Evolutionary conservation across 2,888 invertebrate species (phyloP), one percentile per base, ranked within the genome.

Genomic region (Exocentrus adspersus): DNA sequence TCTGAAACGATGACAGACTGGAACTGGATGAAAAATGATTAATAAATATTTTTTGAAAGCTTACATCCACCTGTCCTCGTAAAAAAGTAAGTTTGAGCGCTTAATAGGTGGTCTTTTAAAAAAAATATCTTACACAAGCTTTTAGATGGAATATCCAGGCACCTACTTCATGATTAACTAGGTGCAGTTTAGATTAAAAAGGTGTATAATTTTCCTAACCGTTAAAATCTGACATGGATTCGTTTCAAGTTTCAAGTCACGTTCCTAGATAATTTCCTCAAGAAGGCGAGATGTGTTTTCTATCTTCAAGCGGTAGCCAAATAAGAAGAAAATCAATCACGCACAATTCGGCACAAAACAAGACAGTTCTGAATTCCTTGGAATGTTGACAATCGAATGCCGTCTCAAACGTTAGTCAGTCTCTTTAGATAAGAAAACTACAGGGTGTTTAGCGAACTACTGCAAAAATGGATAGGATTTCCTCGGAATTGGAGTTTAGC

Each of bases 321-420:
- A 63, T 46, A 48, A 54, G 41, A 54, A 51, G 46, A 53, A 62
- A 62, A 54, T 63, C 59, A 59, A 59, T 63, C 63, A 48, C 48
- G 60, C 56, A 59, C 28, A 28, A 28, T 28, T 28, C 7, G 4
- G 28, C n/a, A n/a, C n/a, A n/a, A n/a, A n/a, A n/a, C n/a, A n/a
- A n/a, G n/a, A n/a, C n/a, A n/a, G n/a, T n/a, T n/a, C n/a, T n/a
- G n/a, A n/a, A n/a, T n/a, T n/a, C n/a, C n/a, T n/a, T n/a, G n/a
- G n/a, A n/a, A n/a, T n/a, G n/a, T n/a, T n/a, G n/a, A n/a, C n/a
- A n/a, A n/a, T n/a, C n/a, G n/a, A n/a, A n/a, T n/a, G n/a, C n/a
- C n/a, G n/a, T n/a, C n/a, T n/a, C n/a, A n/a, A n/a, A n/a, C n/a
- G n/a, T n/a, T n/a, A n/a, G n/a, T n/a, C n/a, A n/a, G n/a, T n/a